Base-by-base conservation (phyloP, 2,113 vertebrate species). In the Equus quagga region DNA sequence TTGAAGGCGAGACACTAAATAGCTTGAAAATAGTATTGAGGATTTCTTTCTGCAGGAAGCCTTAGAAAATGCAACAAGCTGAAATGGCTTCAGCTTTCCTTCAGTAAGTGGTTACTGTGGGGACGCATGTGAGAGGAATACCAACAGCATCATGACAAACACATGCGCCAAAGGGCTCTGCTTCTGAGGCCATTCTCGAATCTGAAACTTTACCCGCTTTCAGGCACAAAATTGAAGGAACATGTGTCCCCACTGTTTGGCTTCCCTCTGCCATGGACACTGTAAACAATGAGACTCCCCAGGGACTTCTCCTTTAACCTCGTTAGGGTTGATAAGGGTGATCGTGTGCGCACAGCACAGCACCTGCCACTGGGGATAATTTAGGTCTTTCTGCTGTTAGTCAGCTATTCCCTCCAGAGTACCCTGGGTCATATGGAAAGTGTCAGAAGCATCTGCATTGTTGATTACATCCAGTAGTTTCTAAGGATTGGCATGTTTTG, bases 71-170 rank as follows among this genome's bases (percentile, higher is more conserved):
- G 36, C 83, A 87, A 41, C 87, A 79, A 80, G 14, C 11, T 67
- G 31, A 96, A 96, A 97, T 56, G 80, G 9, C 89, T 96, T 95
- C 28, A 65, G 82, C 15, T 78, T 95, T 64, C 87, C 69, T 97
- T 96, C 65, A 8, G n/a, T 51, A 78, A 95, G 84, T 80, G 86
- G 91, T 94, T 26, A 88, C 72, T 85, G 10, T 83, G 82, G 44
- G 41, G 41, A 81, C 36, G 26, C 33, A 72, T 49, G 41, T 88
- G 23, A 3, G 82, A 97, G 69, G 89, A 81, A 92, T 82, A 69
- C 46, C 26, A 93, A 33, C n/a, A 28, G 31, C 62, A 85, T 92
- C 51, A 67, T 90, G 91, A 97, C 86, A 94, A 95, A 82, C 62
- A 91, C 54, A 78, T 79, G 72, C 46, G 3, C 56, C 3, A 1